phyloP scores from a whole-genome alignment of 53 echinoderm and acorn worm genomes.

The Luidia sarsii region DNA sequence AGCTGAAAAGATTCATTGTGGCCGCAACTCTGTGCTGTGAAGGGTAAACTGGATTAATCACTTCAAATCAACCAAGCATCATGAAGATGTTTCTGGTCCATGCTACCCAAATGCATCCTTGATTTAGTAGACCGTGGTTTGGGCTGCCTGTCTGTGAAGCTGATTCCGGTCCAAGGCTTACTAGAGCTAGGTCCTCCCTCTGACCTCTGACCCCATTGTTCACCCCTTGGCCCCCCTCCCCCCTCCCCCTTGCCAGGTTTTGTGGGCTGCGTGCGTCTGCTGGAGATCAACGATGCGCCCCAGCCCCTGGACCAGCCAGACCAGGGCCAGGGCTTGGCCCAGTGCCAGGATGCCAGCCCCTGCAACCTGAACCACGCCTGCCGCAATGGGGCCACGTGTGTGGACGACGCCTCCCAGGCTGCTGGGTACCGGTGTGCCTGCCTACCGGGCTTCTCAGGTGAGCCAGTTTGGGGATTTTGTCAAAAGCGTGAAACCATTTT shows the following conservation, averaged over 20 bases:
- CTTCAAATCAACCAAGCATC: too few relatives aligned
- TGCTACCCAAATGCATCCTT: too few relatives aligned
- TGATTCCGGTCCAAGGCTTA: too few relatives aligned
- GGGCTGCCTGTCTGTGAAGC: too few relatives aligned
- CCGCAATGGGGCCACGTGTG: conserved; percentile 73
- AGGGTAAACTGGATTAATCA: too few relatives aligned
- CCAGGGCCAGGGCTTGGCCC: conserved; percentile 55
- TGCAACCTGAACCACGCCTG: conserved; percentile 83
- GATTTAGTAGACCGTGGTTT: too few relatives aligned
- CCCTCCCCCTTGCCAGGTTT: conserved; percentile 61
- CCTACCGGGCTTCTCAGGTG: conserved; percentile 77
- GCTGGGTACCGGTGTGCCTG: conserved; percentile 82
- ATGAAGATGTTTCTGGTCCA: too few relatives aligned
- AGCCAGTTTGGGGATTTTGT: conserved; percentile 49
- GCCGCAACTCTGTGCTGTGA: too few relatives aligned
- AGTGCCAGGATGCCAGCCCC: conserved; percentile 66
- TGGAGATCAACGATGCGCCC: conserved; percentile 47
- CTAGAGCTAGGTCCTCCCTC: too few relatives aligned
- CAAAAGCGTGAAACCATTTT: too few relatives aligned
- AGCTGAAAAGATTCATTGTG: too few relatives aligned
- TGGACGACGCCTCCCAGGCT: conserved; percentile 26
- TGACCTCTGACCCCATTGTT: background rate
- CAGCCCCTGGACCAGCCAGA: conserved; percentile 56
- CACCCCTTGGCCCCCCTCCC: background rate
- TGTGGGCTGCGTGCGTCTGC: conserved; percentile 73